phyloP scores from a whole-genome alignment of 2,888 invertebrate species.

The Leistus spinibarbis region DNA sequence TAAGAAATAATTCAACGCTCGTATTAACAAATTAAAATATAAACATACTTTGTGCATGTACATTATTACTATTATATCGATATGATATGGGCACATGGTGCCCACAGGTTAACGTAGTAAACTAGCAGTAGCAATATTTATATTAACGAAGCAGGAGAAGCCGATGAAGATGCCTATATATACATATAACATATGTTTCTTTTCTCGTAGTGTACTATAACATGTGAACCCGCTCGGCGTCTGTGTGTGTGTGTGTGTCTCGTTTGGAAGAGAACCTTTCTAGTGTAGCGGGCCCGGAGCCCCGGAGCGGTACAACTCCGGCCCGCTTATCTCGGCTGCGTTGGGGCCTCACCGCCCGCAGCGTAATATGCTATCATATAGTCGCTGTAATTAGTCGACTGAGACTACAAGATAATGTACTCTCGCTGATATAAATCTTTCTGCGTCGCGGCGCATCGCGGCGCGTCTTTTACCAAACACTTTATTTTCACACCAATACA shows the following conservation, averaged over 20 bases:
- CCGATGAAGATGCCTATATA: too few relatives aligned
- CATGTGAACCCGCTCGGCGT: too few relatives aligned
- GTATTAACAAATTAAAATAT: too few relatives aligned
- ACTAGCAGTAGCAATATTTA: too few relatives aligned
- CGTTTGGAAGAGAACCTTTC: not conserved
- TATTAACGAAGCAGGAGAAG: too few relatives aligned
- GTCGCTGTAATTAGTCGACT: slow-evolving; percentile 62
- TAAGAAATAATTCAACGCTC: too few relatives aligned
- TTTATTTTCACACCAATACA: not conserved
- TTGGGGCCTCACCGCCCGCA: slow-evolving; percentile 38
- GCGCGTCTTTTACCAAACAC: not conserved
- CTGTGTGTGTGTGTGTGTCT: not conserved
- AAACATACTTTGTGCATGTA: too few relatives aligned
- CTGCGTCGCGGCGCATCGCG: slow-evolving; percentile 37
- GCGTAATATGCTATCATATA: slow-evolving; percentile 63
- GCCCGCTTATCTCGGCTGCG: slow-evolving; percentile 40
- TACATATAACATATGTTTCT: too few relatives aligned
- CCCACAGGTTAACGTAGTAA: too few relatives aligned
- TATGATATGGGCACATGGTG: too few relatives aligned
- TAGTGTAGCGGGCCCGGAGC: slow-evolving; percentile 4
- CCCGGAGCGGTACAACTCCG: slow-evolving; percentile 51
- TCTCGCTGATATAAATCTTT: slow-evolving; percentile 61
- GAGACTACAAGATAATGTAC: slow-evolving; percentile 64
- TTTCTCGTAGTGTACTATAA: too few relatives aligned
- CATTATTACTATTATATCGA: too few relatives aligned